Evolutionary conservation across 2,888 invertebrate species (phyloP).

Genomic region (Heliothis peltigera): DNA sequence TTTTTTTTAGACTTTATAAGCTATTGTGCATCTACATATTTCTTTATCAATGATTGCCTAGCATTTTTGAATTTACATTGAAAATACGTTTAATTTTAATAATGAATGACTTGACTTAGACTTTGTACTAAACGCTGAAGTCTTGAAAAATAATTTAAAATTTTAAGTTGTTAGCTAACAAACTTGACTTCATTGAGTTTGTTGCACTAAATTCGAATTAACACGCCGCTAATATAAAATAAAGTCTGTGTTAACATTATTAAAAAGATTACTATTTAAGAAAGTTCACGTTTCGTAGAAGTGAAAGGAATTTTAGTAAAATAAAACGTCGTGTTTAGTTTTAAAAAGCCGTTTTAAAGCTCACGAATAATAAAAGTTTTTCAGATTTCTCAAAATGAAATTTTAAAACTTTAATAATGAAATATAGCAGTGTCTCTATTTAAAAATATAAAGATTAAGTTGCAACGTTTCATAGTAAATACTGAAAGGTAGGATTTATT

Average conservation of each 20-base stretch:
- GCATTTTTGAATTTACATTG: constrained; percentile 1
- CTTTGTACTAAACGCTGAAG: not conserved
- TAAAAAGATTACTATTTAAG: not conserved
- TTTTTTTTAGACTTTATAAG: too few relatives aligned
- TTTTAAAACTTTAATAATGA: too few relatives aligned
- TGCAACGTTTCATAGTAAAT: too few relatives aligned
- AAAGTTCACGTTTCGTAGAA: not conserved
- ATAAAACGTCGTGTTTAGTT: not conserved
- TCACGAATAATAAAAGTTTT: not conserved
- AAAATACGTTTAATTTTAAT: constrained; percentile 4
- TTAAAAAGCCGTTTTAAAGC: not conserved
- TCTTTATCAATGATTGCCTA: too few relatives aligned
- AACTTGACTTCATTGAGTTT: not conserved
- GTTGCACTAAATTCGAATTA: not conserved
- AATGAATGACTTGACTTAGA: not conserved
- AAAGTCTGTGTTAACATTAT: not conserved
- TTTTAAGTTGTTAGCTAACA: not conserved
- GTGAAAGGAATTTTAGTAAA: not conserved
- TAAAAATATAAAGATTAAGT: too few relatives aligned
- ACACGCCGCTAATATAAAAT: constrained; percentile 2
- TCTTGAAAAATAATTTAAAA: constrained; percentile 1
- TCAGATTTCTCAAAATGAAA: too few relatives aligned
- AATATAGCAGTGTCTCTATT: too few relatives aligned
- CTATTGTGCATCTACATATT: too few relatives aligned
- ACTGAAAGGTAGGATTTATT: not conserved